Conservation (phyloP, 2,888 invertebrate genomes). For the Eristalis tenax region DNA sequence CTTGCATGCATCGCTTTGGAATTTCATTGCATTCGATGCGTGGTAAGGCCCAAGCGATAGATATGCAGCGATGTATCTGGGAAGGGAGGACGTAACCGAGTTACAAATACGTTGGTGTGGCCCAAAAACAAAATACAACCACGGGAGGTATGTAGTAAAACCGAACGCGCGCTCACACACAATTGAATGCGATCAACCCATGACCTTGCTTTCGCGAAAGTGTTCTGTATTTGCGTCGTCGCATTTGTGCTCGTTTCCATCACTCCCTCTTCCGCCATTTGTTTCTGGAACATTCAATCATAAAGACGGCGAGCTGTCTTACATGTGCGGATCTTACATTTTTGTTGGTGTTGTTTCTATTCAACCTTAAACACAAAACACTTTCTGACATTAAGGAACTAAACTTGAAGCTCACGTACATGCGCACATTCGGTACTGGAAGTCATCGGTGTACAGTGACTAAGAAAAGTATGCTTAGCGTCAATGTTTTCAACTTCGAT, state of each 20-base stretch:
- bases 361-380: conserved; percentile 9
- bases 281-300: not conserved
- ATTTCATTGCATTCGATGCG: conserved; percentile 63
- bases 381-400: conserved; percentile 63
- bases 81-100: conserved; percentile 43
- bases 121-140: conserved; percentile 34
- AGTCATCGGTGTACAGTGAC: conserved; percentile 52
- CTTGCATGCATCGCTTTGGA: conserved; percentile 56
- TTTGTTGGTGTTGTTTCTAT: not conserved
- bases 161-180: conserved; percentile 14
- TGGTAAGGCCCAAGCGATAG: conserved; percentile 39
- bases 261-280: not conserved
- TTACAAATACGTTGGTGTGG: conserved; percentile 17
- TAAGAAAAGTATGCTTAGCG: not conserved
- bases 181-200: conserved; percentile 46
- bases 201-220: conserved; percentile 66
- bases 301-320: not conserved
- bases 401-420: conserved; percentile 44
- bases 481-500: too few species aligned
- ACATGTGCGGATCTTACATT: conserved; percentile 18
- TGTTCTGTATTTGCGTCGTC: conserved; percentile 21
- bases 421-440: conserved; percentile 20
- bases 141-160: conserved; percentile 7
- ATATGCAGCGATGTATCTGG: conserved; percentile 13
- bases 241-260: not conserved